Percentiles rank a stretch among this genome's conserved stretches.
These are phyloP conservation scores for Vulpes lagopus DNA, from an alignment of 2,113 vertebrate genomes.

Conservation along the genomic window DNA sequence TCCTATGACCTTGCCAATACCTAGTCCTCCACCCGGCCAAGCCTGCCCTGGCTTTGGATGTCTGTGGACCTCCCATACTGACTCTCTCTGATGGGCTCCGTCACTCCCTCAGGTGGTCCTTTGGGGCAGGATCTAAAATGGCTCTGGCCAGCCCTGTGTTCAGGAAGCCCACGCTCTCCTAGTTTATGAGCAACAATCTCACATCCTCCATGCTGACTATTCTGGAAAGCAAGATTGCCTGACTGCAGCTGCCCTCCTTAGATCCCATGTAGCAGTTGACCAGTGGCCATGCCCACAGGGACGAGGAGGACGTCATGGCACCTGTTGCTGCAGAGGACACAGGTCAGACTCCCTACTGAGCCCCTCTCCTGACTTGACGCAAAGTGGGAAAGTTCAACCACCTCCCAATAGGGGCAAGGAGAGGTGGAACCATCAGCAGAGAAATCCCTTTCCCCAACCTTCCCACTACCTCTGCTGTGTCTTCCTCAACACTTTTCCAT, in stretches of 20 bases:
- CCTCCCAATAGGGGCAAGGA: neutral
- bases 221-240: neutral
- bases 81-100: neutral
- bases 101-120: neutral
- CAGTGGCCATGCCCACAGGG: rapidly evolving
- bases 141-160: neutral
- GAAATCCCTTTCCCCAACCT: neutral
- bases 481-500: neutral
- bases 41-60: rapidly evolving
- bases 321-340: neutral
- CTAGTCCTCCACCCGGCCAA: neutral
- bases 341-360: rapidly evolving
- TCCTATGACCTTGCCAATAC: neutral
- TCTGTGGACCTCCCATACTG: rapidly evolving
- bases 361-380: neutral
- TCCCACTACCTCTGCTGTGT: neutral
- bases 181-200: neutral
- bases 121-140: neutral
- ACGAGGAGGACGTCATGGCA: neutral
- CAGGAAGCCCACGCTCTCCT: too few species aligned
- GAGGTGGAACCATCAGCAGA: neutral
- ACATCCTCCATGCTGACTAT: neutral
- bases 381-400: neutral
- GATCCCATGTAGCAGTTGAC: neutral
- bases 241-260: rapidly evolving